phyloP scores from a whole-genome alignment of 2,113 vertebrate genomes.

The Galbula dea region DNA sequence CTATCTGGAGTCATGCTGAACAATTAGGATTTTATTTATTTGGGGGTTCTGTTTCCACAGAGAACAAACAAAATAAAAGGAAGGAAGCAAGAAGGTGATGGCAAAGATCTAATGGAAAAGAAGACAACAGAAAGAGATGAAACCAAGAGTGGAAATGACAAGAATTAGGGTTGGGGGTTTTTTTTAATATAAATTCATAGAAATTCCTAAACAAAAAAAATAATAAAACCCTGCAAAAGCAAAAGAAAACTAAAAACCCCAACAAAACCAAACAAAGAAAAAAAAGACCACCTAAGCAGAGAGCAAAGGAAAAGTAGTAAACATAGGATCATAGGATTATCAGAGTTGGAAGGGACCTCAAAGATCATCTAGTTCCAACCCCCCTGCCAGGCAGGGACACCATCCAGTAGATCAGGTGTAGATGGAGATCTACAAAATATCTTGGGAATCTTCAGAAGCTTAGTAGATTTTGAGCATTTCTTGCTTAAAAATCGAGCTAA shows the following conservation, averaged over 20 bases:
- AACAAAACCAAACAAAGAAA: no score
- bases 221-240: no score
- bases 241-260: not conserved
- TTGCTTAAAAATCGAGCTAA: not conserved
- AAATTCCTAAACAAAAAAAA: not conserved
- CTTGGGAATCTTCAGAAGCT: not conserved
- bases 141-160: not conserved
- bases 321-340: no score
- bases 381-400: no score
- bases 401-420: fast-evolving
- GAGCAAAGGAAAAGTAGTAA: not conserved
- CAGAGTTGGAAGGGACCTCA: no score
- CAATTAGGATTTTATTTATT: not conserved
- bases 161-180: not conserved
- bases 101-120: not conserved
- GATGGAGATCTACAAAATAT: not conserved
- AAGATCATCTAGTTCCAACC: no score
- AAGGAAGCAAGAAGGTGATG: not conserved
- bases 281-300: not conserved
- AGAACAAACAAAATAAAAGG: not conserved
- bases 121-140: not conserved
- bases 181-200: not conserved
- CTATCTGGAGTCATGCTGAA: not conserved
- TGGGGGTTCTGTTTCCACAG: not conserved
- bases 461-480: not conserved